Conservation (phyloP, 2,113 vertebrate species). For the Forbesichthys papilliferus region DNA sequence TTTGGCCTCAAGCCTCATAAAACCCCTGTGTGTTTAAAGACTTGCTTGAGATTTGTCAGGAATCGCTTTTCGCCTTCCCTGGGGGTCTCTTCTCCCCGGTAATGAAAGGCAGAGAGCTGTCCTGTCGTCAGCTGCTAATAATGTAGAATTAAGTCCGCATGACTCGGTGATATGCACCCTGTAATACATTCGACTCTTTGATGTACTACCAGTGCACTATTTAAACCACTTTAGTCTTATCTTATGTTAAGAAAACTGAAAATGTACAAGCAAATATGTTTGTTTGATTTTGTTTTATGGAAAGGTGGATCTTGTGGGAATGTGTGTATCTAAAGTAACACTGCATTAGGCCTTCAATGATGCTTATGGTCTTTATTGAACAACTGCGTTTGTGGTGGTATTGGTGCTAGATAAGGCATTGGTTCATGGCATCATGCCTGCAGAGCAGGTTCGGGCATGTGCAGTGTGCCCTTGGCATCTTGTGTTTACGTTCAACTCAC, state of each 20-base stretch:
- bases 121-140: constrained; percentile 72
- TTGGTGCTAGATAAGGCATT: too few species aligned
- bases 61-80: constrained; percentile 48
- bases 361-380: too few species aligned
- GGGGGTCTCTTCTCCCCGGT: constrained; percentile 36
- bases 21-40: constrained; percentile 8
- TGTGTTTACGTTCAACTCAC: background rate
- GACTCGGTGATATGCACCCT: constrained; percentile 39
- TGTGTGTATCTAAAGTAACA: too few species aligned
- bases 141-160: constrained; percentile 52
- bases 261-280: background rate
- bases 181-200: constrained; percentile 54
- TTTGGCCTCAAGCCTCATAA: constrained; percentile 17
- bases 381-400: too few species aligned
- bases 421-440: too few species aligned
- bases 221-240: background rate
- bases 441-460: background rate
- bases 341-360: too few species aligned
- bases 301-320: too few species aligned
- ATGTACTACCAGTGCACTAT: constrained; percentile 27
- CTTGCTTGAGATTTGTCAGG: constrained; percentile 13
- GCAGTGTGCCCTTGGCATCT: background rate
- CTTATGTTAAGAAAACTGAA: background rate
- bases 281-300: too few species aligned
- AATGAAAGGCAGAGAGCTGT: constrained; percentile 60